These are phyloP conservation scores for Neostethus bicornis DNA, from an alignment of 2,797 vertebrate species.

Conservation along the genomic window DNA sequence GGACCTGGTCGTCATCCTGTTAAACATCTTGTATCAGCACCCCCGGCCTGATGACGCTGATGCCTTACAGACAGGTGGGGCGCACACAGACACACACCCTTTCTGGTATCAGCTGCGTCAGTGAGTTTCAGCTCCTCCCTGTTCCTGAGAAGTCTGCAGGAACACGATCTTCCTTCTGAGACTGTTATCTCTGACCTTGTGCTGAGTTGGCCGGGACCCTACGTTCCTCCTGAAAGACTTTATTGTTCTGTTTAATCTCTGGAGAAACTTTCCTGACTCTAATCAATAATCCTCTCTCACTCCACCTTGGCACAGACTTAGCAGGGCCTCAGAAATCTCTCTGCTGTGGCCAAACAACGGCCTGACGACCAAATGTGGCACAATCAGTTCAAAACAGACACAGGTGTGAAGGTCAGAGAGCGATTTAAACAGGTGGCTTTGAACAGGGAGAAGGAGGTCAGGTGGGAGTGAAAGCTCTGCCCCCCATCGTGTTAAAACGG, in stretches of 20 bases:
- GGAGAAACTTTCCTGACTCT: constrained; percentile 16
- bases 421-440: no score
- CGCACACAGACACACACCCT: neutral
- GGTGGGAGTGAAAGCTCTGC: no score
- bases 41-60: constrained; percentile 70
- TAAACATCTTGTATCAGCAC: constrained; percentile 86
- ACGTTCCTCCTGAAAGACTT: constrained; percentile 22
- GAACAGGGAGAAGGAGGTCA: no score
- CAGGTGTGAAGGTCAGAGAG: no score
- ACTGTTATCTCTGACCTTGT: constrained; percentile 62
- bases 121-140: neutral
- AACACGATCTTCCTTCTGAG: constrained; percentile 29
- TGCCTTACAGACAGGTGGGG: constrained; percentile 81
- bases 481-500: no score
- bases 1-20: constrained; percentile 87
- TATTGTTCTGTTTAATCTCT: constrained; percentile 48
- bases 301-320: constrained; percentile 33
- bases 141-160: constrained; percentile 3
- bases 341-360: no score
- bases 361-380: no score
- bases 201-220: constrained; percentile 17
- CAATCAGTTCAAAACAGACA: no score
- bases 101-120: neutral
- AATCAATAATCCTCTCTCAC: constrained; percentile 45
- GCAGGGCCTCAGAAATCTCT: no score